Percentiles rank a stretch among this genome's conserved stretches.
phyloP scores from a whole-genome alignment of 2,113 vertebrate species.

The Mirza zaza region DNA sequence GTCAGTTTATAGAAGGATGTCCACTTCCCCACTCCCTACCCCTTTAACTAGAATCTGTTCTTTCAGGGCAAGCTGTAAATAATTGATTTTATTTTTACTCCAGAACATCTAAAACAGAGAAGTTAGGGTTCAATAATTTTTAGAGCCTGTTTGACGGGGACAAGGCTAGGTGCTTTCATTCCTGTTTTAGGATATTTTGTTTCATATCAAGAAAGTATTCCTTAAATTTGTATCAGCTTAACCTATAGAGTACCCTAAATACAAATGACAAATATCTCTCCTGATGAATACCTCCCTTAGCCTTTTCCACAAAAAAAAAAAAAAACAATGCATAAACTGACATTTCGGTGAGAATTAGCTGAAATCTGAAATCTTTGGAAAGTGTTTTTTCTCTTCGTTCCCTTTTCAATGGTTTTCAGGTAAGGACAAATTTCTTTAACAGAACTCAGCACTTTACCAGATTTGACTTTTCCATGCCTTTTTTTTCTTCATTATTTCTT shows the following conservation, averaged over 20 bases:
- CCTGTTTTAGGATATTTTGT: background rate
- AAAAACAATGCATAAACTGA: background rate
- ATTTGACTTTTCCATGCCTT: background rate
- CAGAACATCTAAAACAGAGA: background rate
- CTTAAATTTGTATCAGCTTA: background rate
- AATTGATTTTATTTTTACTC: background rate
- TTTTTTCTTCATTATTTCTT: background rate
- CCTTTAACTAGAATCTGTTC: background rate
- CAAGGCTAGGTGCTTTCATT: background rate
- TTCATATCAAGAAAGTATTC: background rate
- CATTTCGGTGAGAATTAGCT: background rate
- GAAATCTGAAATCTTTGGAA: background rate
- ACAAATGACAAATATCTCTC: background rate
- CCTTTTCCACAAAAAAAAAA: background rate
- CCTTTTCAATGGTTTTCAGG: background rate
- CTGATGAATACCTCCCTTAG: background rate
- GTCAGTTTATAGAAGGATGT: background rate
- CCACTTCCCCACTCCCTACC: accelerated
- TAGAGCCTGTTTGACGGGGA: background rate
- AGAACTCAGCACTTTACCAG: background rate
- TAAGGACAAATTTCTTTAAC: background rate
- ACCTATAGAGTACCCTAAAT: background rate
- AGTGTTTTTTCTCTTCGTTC: background rate
- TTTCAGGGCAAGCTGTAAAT: background rate
- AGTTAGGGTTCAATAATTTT: background rate